These are phyloP conservation scores for Sebastes schlegelii DNA, from an alignment of 2,113 vertebrate genomes.

Conservation along the genomic window DNA sequence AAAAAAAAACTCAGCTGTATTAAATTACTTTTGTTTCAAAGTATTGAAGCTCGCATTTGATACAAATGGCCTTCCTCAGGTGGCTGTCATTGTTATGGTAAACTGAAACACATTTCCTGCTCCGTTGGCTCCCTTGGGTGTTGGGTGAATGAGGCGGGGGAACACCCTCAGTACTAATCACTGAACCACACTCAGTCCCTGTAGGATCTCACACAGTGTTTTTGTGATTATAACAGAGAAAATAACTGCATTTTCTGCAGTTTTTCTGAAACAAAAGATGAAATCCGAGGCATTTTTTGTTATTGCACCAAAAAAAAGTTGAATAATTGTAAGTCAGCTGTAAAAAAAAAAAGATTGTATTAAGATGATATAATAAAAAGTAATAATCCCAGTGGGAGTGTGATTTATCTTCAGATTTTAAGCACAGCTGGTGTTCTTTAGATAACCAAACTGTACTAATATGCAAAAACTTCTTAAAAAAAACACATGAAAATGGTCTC, in stretches of 20 bases:
- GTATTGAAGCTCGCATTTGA: constrained; percentile 7
- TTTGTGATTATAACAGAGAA: background rate
- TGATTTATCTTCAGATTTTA: background rate
- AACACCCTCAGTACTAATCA: constrained; percentile 35
- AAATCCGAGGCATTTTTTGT: background rate
- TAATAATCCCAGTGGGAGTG: constrained; percentile 1
- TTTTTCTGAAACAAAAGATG: background rate
- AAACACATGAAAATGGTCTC: background rate
- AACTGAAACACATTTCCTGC: constrained; percentile 46
- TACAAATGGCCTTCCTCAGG: constrained; percentile 19
- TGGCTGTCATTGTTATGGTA: constrained; percentile 16
- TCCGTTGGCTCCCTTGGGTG: constrained; percentile 21
- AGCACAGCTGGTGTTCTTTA: background rate
- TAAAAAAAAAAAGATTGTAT: constrained; percentile 1
- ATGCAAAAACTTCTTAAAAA: background rate
- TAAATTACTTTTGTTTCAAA: constrained; percentile 33
- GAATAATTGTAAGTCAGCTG: background rate
- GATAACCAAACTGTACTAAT: background rate
- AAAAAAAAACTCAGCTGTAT: background rate
- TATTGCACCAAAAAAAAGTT: background rate
- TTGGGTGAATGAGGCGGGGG: constrained; percentile 24
- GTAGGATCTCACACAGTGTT: background rate
- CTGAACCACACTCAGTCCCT: constrained; percentile 32
- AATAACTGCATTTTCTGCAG: background rate
- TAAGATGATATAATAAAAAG: constrained; percentile 11